A percentile compares a stretch with the other conserved stretches of the same genome.
Conservation (phyloP, 2,113 vertebrate genomes). For the Ondatra zibethicus region DNA sequence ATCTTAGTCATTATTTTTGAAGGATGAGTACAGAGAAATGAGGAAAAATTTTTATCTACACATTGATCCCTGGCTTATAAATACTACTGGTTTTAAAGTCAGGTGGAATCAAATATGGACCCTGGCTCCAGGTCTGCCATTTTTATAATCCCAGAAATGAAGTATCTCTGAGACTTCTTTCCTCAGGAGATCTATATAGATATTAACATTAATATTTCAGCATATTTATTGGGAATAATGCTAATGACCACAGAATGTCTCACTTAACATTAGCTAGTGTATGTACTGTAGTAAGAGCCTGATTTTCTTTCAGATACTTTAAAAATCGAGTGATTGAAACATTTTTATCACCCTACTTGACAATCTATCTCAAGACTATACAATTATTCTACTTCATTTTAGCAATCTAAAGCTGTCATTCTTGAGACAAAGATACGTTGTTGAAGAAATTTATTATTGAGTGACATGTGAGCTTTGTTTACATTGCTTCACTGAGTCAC, state of each 20-base stretch:
- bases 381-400: constrained; percentile 33
- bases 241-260: neutral
- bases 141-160: constrained; percentile 13
- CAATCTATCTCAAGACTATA: constrained; percentile 28
- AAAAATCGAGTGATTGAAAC: constrained; percentile 44
- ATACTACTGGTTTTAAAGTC: neutral
- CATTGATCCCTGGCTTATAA: neutral
- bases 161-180: neutral
- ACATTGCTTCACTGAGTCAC: neutral
- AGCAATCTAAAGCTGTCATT: constrained; percentile 48
- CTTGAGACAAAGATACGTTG: constrained; percentile 45
- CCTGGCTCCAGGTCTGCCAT: neutral
- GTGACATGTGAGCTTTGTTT: constrained; percentile 37
- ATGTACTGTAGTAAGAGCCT: neutral
- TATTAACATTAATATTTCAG: neutral
- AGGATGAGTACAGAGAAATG: neutral
- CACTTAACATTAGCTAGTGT: neutral
- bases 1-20: constrained; percentile 30
- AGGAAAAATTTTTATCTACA: neutral
- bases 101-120: constrained; percentile 45
- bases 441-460: constrained; percentile 42
- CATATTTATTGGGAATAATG: neutral
- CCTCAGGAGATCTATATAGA: neutral
- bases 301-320: neutral
- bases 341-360: constrained; percentile 38